These are phyloP conservation scores for Macrophya annulata DNA, from an alignment of 2,888 invertebrate species.

Conservation along the genomic window DNA sequence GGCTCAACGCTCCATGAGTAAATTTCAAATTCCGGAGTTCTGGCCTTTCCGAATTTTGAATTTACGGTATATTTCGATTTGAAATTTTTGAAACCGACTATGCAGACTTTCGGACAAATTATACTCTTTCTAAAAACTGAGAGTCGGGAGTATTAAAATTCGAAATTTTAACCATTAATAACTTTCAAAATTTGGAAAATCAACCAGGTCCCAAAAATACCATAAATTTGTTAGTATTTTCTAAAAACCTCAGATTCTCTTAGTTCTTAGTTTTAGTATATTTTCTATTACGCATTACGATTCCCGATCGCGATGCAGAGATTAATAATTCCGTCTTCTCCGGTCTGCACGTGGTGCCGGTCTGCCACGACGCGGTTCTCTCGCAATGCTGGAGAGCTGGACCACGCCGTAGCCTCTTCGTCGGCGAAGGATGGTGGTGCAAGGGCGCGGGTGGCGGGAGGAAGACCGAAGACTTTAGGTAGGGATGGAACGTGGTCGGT, in stretches of 20 bases:
- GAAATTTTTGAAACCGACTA: too few relatives aligned
- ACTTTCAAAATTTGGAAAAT: too few relatives aligned
- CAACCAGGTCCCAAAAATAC: too few relatives aligned
- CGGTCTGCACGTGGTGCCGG: constrained; percentile 38
- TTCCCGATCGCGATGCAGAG: background rate
- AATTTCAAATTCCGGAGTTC: too few relatives aligned
- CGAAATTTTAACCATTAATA: too few relatives aligned
- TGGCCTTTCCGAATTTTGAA: too few relatives aligned
- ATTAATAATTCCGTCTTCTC: constrained; percentile 12
- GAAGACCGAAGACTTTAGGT: constrained; percentile 63
- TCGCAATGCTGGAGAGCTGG: constrained; percentile 37
- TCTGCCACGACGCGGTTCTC: constrained; percentile 1
- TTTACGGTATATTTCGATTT: too few relatives aligned
- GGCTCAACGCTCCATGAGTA: too few relatives aligned
- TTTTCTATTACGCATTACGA: constrained; percentile 4
- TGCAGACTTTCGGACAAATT: too few relatives aligned
- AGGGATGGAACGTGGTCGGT: constrained; percentile 79
- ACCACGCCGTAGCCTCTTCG: constrained; percentile 47
- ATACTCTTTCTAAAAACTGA: too few relatives aligned
- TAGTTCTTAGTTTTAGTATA: background rate
- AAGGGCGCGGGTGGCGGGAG: constrained; percentile 63
- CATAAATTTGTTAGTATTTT: background rate
- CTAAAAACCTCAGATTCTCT: background rate
- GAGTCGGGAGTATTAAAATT: too few relatives aligned
- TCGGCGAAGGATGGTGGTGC: constrained; percentile 60